Conservation (phyloP, 2,888 invertebrate species). For the Acleris holmiana region DNA sequence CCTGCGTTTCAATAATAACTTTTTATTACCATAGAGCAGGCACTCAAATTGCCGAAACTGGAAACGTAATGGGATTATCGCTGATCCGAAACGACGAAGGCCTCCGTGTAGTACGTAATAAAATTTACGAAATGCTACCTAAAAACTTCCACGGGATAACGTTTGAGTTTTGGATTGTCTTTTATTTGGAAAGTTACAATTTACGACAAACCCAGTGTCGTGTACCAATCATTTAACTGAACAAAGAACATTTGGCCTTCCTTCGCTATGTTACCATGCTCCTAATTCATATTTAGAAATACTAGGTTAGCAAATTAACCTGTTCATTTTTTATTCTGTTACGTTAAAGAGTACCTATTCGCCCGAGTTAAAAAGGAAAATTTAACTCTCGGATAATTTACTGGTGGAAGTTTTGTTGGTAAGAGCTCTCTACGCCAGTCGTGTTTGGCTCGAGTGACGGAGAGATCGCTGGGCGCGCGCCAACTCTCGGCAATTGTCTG, state of each 20-base stretch:
- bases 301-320: too few relatives aligned
- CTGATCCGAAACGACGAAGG: constrained; percentile 71
- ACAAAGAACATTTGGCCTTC: too few relatives aligned
- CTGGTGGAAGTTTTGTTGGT: constrained; percentile 17
- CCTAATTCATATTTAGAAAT: too few relatives aligned
- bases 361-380: too few relatives aligned
- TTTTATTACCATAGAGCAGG: constrained; percentile 65
- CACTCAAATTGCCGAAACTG: constrained; percentile 68
- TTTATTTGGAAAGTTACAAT: constrained; percentile 41
- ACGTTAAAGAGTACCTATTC: too few relatives aligned
- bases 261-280: too few relatives aligned
- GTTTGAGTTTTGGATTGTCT: constrained; percentile 46
- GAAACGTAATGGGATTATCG: constrained; percentile 73
- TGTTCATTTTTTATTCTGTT: too few relatives aligned
- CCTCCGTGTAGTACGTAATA: constrained; percentile 64
- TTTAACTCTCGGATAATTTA: constrained; percentile 3
- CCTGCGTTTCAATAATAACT: constrained; percentile 66
- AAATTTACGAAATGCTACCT: constrained; percentile 61
- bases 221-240: neutral
- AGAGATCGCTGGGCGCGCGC: constrained; percentile 29
- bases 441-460: constrained; percentile 15
- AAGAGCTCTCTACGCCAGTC: constrained; percentile 24
- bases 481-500: constrained; percentile 33
- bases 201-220: constrained; percentile 16
- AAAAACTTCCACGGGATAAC: constrained; percentile 48